phyloP scores from a whole-genome alignment of 2,888 invertebrate species.

The Belgica antarctica region DNA sequence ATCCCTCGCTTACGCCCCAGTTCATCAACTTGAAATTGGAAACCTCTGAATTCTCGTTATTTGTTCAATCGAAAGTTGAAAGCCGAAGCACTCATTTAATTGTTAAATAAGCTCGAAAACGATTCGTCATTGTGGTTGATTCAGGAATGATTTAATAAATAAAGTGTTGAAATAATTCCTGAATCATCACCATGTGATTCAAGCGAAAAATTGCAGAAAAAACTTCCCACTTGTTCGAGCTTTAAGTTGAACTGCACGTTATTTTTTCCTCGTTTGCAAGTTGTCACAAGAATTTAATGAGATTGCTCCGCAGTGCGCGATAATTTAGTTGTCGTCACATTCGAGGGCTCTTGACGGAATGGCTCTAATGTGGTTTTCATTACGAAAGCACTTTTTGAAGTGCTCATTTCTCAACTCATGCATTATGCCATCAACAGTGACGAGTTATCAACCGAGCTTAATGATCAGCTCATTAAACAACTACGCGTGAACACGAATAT shows the following conservation, averaged over 20 bases:
- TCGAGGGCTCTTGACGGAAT: neutral
- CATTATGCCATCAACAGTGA: neutral
- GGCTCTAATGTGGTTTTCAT: neutral
- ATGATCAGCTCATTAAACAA: conserved; percentile 39
- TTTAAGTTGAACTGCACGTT: neutral
- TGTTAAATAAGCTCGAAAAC: too few relatives aligned
- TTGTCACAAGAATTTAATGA: neutral
- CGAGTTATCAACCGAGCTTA: conserved; percentile 22
- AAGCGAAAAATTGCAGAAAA: neutral
- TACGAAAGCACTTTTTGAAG: neutral
- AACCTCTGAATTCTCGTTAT: too few relatives aligned
- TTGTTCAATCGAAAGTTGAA: too few relatives aligned
- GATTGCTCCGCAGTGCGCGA: neutral
- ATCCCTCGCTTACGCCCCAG: too few relatives aligned
- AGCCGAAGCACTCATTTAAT: too few relatives aligned
- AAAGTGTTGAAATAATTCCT: neutral
- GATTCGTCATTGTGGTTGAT: neutral
- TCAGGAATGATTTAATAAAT: too few relatives aligned
- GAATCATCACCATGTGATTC: neutral
- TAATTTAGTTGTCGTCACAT: neutral
- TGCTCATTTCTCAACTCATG: neutral
- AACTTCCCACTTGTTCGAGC: neutral
- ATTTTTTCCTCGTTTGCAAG: too few relatives aligned
- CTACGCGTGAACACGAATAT: neutral
- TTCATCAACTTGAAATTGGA: too few relatives aligned